A percentile compares a stretch with the other conserved stretches of the same genome.
Evolutionary conservation across 2,113 vertebrate species (phyloP).

Genomic region (Delphinus delphis): DNA sequence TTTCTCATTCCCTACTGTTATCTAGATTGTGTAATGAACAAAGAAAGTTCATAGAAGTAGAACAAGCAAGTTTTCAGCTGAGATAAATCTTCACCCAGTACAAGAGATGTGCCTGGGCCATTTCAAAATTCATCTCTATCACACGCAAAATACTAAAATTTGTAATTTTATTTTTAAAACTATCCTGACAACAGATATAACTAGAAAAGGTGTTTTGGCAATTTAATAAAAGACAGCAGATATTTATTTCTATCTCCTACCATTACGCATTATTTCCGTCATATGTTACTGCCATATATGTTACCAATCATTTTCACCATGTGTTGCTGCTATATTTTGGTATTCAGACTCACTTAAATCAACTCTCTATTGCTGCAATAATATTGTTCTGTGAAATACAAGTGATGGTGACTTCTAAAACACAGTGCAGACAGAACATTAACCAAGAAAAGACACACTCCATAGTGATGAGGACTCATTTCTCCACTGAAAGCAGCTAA

Average conservation of each 20-base stretch:
- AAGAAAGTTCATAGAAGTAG: slow-evolving; percentile 5
- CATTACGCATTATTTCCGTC: background rate
- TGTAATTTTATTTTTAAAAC: background rate
- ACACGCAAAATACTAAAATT: background rate
- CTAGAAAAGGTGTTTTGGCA: background rate
- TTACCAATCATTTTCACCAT: background rate
- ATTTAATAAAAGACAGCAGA: background rate
- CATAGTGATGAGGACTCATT: background rate
- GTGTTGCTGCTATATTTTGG: slow-evolving; percentile 20
- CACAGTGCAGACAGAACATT: background rate
- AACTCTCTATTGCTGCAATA: background rate
- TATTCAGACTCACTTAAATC: slow-evolving; percentile 41
- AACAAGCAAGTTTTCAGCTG: slow-evolving; percentile 9
- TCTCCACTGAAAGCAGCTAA: background rate
- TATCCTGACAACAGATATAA: slow-evolving; percentile 23
- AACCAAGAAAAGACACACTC: background rate
- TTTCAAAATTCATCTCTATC: background rate
- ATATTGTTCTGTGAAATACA: slow-evolving; percentile 1
- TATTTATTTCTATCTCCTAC: slow-evolving; percentile 2
- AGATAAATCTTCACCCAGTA: background rate
- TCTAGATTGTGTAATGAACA: background rate
- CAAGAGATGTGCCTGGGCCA: background rate
- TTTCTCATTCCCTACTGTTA: background rate
- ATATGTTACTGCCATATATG: background rate
- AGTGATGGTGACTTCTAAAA: background rate